These are phyloP conservation scores for Oriolus oriolus DNA, from an alignment of 2,113 vertebrate species.

Conservation along the genomic window DNA sequence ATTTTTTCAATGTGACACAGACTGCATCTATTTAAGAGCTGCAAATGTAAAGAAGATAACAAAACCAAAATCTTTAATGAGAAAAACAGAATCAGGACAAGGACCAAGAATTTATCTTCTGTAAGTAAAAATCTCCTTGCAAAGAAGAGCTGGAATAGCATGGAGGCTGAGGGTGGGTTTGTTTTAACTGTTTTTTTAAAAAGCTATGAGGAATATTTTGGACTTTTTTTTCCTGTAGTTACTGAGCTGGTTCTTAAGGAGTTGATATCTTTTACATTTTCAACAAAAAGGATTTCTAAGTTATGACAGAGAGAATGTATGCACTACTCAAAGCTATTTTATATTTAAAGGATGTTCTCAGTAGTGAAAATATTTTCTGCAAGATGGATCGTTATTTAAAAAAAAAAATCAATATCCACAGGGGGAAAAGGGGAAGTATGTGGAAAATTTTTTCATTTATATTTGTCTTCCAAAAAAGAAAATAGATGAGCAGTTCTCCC, in stretches of 20 bases:
- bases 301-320: neutral
- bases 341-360: neutral
- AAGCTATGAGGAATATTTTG: neutral
- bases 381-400: neutral
- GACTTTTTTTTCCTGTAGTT: neutral
- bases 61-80: neutral
- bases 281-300: neutral
- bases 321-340: neutral
- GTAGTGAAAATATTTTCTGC: neutral
- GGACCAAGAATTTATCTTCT: neutral
- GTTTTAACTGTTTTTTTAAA: neutral
- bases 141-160: neutral
- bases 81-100: neutral
- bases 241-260: neutral
- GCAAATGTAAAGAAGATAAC: neutral
- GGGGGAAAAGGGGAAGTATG: neutral
- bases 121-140: neutral
- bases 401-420: neutral
- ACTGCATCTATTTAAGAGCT: neutral
- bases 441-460: neutral
- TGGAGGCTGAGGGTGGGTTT: neutral
- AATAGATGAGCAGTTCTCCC: neutral
- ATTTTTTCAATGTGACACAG: neutral
- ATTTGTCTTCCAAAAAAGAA: neutral
- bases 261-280: neutral